Conservation (phyloP, 2,113 vertebrate species). For the Thryonomys swinderianus region DNA sequence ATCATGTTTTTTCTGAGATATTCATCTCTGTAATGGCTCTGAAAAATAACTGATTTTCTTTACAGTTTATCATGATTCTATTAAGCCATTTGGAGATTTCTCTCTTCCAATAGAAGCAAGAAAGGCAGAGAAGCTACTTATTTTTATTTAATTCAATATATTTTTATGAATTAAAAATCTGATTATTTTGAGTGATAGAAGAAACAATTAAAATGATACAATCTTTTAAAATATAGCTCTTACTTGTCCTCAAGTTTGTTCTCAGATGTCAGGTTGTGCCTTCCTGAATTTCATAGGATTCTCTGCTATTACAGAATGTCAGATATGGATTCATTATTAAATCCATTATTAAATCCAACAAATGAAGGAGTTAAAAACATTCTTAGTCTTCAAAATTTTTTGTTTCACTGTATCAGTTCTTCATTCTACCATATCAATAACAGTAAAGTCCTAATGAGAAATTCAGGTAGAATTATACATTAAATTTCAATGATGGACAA, state of each 20-base stretch:
- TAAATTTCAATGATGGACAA: slow-evolving; percentile 12
- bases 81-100: background rate
- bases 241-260: background rate
- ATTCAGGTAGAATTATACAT: background rate
- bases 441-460: background rate
- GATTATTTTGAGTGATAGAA: background rate
- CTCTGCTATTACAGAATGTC: background rate
- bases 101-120: background rate
- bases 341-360: background rate
- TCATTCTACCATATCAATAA: background rate
- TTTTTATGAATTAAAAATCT: background rate
- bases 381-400: background rate
- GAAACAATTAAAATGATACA: background rate
- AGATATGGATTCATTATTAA: background rate
- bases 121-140: background rate
- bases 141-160: background rate
- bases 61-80: background rate
- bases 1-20: background rate
- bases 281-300: background rate
- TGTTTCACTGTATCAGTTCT: background rate
- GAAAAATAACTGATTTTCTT: slow-evolving; percentile 7
- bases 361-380: background rate
- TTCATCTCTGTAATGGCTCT: slow-evolving; percentile 7
- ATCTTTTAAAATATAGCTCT: background rate
- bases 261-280: background rate